Conservation (phyloP, 1,140 invertebrate genomes). For the Asbolus verrucosus region DNA sequence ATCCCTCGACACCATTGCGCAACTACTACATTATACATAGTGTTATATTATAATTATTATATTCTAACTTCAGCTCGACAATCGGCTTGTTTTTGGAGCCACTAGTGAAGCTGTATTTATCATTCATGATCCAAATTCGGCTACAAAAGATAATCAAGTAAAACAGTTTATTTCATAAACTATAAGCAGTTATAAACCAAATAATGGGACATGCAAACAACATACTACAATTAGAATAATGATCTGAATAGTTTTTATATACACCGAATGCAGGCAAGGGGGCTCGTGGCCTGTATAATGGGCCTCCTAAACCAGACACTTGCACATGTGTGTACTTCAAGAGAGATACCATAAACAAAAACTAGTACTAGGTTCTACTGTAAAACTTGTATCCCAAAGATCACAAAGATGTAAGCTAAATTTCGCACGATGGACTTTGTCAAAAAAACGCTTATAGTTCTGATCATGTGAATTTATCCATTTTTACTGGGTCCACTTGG, state of each 20-base stretch:
- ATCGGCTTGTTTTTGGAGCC: conserved; percentile 49
- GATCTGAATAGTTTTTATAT: conserved; percentile 56
- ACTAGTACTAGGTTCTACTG: conserved; percentile 58
- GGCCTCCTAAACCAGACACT: conserved; percentile 48
- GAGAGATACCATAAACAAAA: conserved; percentile 48
- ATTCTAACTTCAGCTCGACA: conserved; percentile 54
- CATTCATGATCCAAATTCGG: conserved; percentile 50
- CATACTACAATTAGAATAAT: conserved; percentile 58
- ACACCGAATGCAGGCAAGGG: conserved; percentile 57
- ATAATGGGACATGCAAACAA: conserved; percentile 61
- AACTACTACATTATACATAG: conserved; percentile 63
- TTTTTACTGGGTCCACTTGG: conserved; percentile 62
- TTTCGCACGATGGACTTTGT: conserved; percentile 60
- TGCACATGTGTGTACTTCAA: conserved; percentile 42
- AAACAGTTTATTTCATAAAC: conserved; percentile 57
- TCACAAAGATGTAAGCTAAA: conserved; percentile 61
- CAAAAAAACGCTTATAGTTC: conserved; percentile 61
- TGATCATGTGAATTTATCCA: conserved; percentile 39
- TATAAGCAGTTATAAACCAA: conserved; percentile 62
- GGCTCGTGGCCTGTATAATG: conserved; percentile 51
- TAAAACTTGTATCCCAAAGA: conserved; percentile 61
- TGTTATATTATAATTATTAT: conserved; percentile 61
- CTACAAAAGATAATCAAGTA: conserved; percentile 55
- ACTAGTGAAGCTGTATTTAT: conserved; percentile 54
- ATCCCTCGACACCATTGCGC: conserved; percentile 63